These are phyloP conservation scores for Sturmia bella DNA, from an alignment of 2,888 invertebrate genomes.

Conservation along the genomic window DNA sequence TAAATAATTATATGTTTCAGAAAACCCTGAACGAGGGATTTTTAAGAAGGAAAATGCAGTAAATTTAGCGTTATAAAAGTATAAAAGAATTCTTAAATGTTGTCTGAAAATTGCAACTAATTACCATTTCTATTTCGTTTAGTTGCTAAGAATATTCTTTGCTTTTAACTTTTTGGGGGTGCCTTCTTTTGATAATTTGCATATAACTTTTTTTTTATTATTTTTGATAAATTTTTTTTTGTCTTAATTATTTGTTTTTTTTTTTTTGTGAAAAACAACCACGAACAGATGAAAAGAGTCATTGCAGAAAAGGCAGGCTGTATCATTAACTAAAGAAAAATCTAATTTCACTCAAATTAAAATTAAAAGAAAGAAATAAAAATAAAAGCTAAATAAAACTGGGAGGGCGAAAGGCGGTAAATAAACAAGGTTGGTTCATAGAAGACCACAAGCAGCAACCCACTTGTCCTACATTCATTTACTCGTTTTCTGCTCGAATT, in stretches of 20 bases:
- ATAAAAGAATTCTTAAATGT: slow-evolving; percentile 5
- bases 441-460: slow-evolving; percentile 59
- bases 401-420: slow-evolving; percentile 31
- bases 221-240: not conserved
- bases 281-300: slow-evolving; percentile 34
- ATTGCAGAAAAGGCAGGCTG: slow-evolving; percentile 62
- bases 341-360: slow-evolving; percentile 73
- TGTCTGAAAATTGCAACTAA: slow-evolving; percentile 26
- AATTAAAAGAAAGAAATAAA: slow-evolving; percentile 65
- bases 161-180: not conserved
- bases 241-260: not conserved
- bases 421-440: slow-evolving; percentile 45
- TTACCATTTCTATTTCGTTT: slow-evolving; percentile 36
- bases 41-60: not conserved
- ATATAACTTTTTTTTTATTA: not conserved
- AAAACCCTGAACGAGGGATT: not conserved
- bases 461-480: slow-evolving; percentile 68
- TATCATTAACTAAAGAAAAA: slow-evolving; percentile 70
- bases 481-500: slow-evolving; percentile 70
- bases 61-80: not conserved
- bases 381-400: slow-evolving; percentile 11
- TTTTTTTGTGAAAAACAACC: slow-evolving; percentile 34
- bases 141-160: slow-evolving; percentile 32
- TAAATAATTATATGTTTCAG: too few relatives aligned
- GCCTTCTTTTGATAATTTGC: slow-evolving; percentile 8